phyloP scores from a whole-genome alignment of 2,888 invertebrate species.

The Abrostola triplasia region DNA sequence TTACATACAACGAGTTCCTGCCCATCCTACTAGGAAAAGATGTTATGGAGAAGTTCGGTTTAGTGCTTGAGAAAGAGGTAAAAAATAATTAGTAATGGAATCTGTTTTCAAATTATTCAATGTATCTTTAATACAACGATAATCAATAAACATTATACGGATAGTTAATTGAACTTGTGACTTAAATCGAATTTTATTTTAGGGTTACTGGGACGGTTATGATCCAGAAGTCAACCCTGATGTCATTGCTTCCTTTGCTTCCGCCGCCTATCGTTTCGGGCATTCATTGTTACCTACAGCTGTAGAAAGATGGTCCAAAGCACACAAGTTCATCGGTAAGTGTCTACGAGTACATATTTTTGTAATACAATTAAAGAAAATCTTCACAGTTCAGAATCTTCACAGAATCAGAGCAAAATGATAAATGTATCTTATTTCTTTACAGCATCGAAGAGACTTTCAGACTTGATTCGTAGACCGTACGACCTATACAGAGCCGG shows the following conservation, averaged over 20 bases:
- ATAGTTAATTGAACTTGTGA: conserved; percentile 32
- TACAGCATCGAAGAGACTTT: conserved; percentile 95
- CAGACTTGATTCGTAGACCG: conserved; percentile 95
- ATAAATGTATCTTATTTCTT: conserved; percentile 36
- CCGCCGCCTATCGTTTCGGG: conserved; percentile 97
- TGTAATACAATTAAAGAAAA: too few species aligned
- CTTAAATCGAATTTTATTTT: conserved; percentile 51
- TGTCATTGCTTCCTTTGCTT: conserved; percentile 96
- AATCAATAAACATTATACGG: conserved; percentile 40
- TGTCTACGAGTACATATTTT: too few species aligned
- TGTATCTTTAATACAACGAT: too few species aligned
- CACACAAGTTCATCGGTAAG: conserved; percentile 96
- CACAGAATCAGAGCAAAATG: too few species aligned
- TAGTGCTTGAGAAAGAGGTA: conserved; percentile 94
- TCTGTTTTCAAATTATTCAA: background rate
- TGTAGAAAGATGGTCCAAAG: conserved; percentile 97
- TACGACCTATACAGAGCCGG: conserved; percentile 97
- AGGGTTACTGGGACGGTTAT: conserved; percentile 95
- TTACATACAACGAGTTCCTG: conserved; percentile 96
- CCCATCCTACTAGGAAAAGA: conserved; percentile 96
- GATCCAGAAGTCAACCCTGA: conserved; percentile 95
- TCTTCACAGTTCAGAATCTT: too few species aligned
- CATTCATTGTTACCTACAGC: conserved; percentile 96
- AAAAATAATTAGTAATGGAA: conserved; percentile 6
- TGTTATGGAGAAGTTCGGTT: conserved; percentile 96